Evolutionary conservation across 2,888 invertebrate genomes (phyloP), one percentile per base, ranked within the genome.

Genomic region (Microplitis deprimator): DNA sequence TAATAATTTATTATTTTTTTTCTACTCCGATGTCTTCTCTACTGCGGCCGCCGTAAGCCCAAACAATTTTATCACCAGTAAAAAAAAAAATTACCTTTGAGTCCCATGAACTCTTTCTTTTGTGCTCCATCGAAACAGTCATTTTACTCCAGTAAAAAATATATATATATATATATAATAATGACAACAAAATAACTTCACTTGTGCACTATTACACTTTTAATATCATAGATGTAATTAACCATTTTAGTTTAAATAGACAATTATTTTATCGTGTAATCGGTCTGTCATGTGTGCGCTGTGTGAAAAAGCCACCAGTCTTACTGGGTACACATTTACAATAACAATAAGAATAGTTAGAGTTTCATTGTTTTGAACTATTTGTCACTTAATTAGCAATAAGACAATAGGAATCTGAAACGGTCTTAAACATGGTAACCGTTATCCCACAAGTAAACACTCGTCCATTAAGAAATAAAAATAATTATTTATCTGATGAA

Each of bases 91-190:
- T 89, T 85, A 92, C 92, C 91, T 92, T 92, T 62, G 91, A 92
- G 82, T 92, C 92, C 91, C 91, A 91, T 81, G 92, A 92, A 78
- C 89, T 90, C 87, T 91, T 91, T 84, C 91, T 90, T 81, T 91
- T 91, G 84, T 91, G 90, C 80, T 91, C 91, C 91, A 91, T 91
- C 83, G 90, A 87, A 82, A 91, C 89, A 83, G 91, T 91, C 90
- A 90, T 91, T 78, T 81, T 29, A 29, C 29, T 29, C 29, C 29
- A 29, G 29, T 29, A 29, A 29, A 29, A 29, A 29, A 29, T 29
- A 29, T 29, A 29, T 29, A 85, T 78, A 10, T 67, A 73, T 59
- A 73, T 40, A 50, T n/a, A 67, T 59, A 13, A 60, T 50, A 50
- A 50, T 50, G 3, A 50, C 8, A 50, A 50, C 50, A 13, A 50